phyloP scores from a whole-genome alignment of 1,140 invertebrate genomes.

The Episyrphus balteatus region DNA sequence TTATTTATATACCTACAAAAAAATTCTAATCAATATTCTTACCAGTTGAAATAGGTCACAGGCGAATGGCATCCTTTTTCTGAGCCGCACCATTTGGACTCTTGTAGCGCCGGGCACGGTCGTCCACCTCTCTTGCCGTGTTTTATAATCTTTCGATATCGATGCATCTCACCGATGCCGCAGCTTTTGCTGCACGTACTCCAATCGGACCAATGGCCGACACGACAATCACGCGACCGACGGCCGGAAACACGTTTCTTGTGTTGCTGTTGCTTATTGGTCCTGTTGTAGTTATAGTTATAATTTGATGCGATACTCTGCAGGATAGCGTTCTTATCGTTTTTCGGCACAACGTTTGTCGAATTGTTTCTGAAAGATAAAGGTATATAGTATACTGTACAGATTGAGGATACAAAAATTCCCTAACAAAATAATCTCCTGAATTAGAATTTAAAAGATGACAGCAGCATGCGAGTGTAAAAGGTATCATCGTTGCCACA shows the following conservation, averaged over 20 bases:
- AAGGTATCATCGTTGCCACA: too few species aligned
- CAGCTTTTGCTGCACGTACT: conserved; percentile 72
- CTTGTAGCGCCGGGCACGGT: conserved; percentile 65
- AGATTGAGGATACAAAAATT: too few species aligned
- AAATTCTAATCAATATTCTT: conserved; percentile 4
- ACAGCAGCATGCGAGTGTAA: too few species aligned
- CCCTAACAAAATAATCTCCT: too few species aligned
- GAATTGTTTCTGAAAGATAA: not conserved
- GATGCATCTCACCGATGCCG: conserved; percentile 74
- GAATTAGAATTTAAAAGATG: too few species aligned
- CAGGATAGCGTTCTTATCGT: conserved; percentile 59
- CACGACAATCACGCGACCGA: conserved; percentile 55
- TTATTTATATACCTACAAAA: too few species aligned
- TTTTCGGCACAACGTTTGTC: conserved; percentile 46
- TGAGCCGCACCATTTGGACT: conserved; percentile 79
- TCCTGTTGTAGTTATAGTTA: conserved; percentile 23
- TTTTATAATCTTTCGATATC: conserved; percentile 61
- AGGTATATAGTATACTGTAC: too few species aligned
- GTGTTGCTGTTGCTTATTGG: conserved; percentile 6
- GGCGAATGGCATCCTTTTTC: conserved; percentile 51
- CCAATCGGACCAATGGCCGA: conserved; percentile 81
- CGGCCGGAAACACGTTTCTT: conserved; percentile 37
- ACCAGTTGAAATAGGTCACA: conserved; percentile 36
- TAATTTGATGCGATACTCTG: conserved; percentile 62
- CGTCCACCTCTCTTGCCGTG: conserved; percentile 63